phyloP scores from a whole-genome alignment of 1,140 invertebrate species.

The Gryon sp. region DNA sequence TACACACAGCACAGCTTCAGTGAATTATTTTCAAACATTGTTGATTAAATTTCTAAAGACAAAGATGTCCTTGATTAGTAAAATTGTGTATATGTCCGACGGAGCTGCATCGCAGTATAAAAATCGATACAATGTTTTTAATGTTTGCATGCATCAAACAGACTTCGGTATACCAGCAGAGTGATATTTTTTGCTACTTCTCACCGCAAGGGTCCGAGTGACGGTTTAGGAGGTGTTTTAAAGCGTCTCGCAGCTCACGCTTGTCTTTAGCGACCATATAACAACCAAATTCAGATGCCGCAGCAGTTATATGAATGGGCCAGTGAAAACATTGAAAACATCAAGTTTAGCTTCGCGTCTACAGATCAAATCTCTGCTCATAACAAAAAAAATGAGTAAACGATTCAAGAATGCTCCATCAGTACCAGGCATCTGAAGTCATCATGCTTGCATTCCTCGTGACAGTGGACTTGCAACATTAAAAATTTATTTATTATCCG shows the following conservation, averaged over 20 bases:
- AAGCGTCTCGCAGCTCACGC: constrained; percentile 11
- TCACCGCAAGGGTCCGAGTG: constrained; percentile 64
- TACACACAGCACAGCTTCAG: constrained; percentile 40
- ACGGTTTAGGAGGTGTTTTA: constrained; percentile 19
- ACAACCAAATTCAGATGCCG: constrained; percentile 11
- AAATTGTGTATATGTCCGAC: constrained; percentile 51
- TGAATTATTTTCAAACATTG: constrained; percentile 46
- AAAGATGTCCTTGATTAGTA: neutral
- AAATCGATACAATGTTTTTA: constrained; percentile 60
- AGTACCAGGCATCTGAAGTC: neutral
- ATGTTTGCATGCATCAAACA: too few species aligned
- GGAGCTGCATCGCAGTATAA: constrained; percentile 51
- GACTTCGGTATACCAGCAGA: constrained; percentile 45
- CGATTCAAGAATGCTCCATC: neutral
- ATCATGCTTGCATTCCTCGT: neutral
- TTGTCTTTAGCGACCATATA: neutral
- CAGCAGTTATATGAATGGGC: constrained; percentile 2
- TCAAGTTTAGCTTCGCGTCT: neutral
- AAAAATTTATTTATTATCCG: neutral
- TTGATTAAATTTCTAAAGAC: constrained; percentile 28
- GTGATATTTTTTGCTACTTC: constrained; percentile 60
- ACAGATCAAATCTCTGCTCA: neutral
- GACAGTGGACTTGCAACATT: neutral
- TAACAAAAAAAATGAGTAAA: neutral
- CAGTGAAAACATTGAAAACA: neutral